Evolutionary conservation across 2,113 vertebrate species (phyloP).

Genomic region (Aix galericulata): DNA sequence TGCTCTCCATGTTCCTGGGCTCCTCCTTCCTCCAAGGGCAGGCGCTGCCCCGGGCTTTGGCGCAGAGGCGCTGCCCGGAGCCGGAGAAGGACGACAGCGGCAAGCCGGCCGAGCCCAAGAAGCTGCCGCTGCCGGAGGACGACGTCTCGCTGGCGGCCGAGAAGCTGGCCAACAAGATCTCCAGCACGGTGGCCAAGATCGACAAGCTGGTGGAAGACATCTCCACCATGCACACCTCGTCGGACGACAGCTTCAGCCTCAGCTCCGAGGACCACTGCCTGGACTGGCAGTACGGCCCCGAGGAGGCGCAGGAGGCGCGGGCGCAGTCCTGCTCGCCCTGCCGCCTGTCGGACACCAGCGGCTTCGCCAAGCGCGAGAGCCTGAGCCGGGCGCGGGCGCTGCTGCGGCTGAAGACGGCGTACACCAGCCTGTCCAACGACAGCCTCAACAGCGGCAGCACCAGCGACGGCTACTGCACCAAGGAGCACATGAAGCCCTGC

Average conservation of each 20-base stretch:
- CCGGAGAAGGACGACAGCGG: constrained; percentile 79
- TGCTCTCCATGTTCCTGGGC: constrained; percentile 91
- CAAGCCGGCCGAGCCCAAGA: constrained; percentile 61
- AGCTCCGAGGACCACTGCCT: constrained; percentile 93
- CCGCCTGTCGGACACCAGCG: constrained; percentile 80
- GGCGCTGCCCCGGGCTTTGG: constrained; percentile 68
- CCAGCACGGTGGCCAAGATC: constrained; percentile 91
- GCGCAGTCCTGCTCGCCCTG: constrained; percentile 92
- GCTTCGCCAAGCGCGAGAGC: constrained; percentile 79
- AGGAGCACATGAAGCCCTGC: constrained; percentile 83
- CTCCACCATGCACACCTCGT: constrained; percentile 91
- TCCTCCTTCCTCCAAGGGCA: constrained; percentile 92
- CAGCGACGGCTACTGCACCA: constrained; percentile 89
- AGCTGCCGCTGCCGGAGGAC: constrained; percentile 68
- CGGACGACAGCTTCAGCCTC: constrained; percentile 95
- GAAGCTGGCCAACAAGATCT: constrained; percentile 90
- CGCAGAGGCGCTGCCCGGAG: constrained; percentile 76
- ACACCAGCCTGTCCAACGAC: constrained; percentile 90
- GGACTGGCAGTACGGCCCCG: constrained; percentile 88
- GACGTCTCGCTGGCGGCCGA: constrained; percentile 86
- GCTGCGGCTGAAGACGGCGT: constrained; percentile 85
- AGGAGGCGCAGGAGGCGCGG: constrained; percentile 84
- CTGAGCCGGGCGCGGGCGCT: constrained; percentile 83
- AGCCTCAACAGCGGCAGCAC: constrained; percentile 94
- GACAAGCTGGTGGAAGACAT: constrained; percentile 95